phyloP scores from a whole-genome alignment of 2,888 invertebrate species.

The Incurvaria masculella region DNA sequence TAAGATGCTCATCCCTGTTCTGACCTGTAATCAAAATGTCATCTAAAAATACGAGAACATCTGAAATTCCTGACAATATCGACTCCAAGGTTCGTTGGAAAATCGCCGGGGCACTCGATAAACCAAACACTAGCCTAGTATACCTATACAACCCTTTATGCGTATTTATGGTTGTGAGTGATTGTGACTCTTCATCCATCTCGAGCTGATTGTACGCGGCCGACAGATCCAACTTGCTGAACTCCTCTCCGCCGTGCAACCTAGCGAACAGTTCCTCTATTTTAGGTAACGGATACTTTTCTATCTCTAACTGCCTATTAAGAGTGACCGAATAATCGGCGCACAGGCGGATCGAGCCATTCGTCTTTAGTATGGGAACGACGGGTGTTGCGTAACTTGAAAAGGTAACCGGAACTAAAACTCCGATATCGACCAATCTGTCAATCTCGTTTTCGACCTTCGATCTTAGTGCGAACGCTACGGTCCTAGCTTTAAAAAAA shows the following conservation, averaged over 20 bases:
- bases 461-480: slow-evolving; percentile 19
- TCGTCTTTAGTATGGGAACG: slow-evolving; percentile 7
- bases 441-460: slow-evolving; percentile 19
- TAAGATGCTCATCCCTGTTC: too few species aligned
- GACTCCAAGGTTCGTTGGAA: slow-evolving; percentile 18
- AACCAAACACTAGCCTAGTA: slow-evolving; percentile 8
- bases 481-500: slow-evolving; percentile 18
- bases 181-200: slow-evolving; percentile 7
- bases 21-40: too few species aligned
- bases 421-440: slow-evolving; percentile 15
- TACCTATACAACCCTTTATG: slow-evolving; percentile 7
- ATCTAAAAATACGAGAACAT: too few species aligned
- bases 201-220: slow-evolving; percentile 9
- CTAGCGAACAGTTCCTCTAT: slow-evolving; percentile 9
- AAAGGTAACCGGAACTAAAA: slow-evolving; percentile 16
- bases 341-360: too few species aligned
- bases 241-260: slow-evolving; percentile 10
- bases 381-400: slow-evolving; percentile 2
- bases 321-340: slow-evolving; percentile 9
- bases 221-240: slow-evolving; percentile 8
- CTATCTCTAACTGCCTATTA: slow-evolving; percentile 8
- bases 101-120: slow-evolving; percentile 15
- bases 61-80: slow-evolving; percentile 16
- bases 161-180: slow-evolving; percentile 8
- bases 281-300: slow-evolving; percentile 10